phyloP scores from a whole-genome alignment of 2,888 invertebrate species.

The Quadroppia sp. region DNA sequence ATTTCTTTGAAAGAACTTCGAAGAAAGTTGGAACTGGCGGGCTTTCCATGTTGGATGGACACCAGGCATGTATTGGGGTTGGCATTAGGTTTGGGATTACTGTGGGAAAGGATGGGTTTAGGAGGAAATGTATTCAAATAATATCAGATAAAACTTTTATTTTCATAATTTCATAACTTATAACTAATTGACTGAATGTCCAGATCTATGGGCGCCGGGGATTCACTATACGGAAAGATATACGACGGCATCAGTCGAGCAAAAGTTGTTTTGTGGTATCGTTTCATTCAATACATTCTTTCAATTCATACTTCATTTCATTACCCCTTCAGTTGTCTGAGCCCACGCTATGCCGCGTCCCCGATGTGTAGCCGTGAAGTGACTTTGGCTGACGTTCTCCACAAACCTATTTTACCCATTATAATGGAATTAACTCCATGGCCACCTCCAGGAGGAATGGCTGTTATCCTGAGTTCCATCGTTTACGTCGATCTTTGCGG shows the following conservation, averaged over 20 bases:
- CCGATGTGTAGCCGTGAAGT: conserved; percentile 54
- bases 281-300: not conserved
- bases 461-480: conserved; percentile 54
- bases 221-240: conserved; percentile 54
- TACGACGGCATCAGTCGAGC: conserved; percentile 54
- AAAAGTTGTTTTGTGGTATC: conserved; percentile 50
- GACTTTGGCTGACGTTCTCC: conserved; percentile 54
- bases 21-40: conserved; percentile 53
- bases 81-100: too few species aligned
- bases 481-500: conserved; percentile 56
- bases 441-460: conserved; percentile 56
- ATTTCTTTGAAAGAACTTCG: conserved; percentile 48
- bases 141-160: too few species aligned
- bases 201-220: conserved; percentile 55
- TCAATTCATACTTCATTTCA: not conserved
- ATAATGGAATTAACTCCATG: conserved; percentile 54
- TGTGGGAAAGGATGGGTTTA: too few species aligned
- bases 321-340: conserved; percentile 43
- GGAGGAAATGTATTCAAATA: too few species aligned
- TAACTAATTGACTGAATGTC: not conserved
- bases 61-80: too few species aligned
- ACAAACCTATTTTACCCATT: conserved; percentile 56
- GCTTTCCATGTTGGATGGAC: conserved; percentile 56
- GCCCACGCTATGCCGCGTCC: conserved; percentile 53
- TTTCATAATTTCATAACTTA: not conserved